Base-by-base conservation (phyloP, 2,113 vertebrate genomes). In the Cathartes aura region DNA sequence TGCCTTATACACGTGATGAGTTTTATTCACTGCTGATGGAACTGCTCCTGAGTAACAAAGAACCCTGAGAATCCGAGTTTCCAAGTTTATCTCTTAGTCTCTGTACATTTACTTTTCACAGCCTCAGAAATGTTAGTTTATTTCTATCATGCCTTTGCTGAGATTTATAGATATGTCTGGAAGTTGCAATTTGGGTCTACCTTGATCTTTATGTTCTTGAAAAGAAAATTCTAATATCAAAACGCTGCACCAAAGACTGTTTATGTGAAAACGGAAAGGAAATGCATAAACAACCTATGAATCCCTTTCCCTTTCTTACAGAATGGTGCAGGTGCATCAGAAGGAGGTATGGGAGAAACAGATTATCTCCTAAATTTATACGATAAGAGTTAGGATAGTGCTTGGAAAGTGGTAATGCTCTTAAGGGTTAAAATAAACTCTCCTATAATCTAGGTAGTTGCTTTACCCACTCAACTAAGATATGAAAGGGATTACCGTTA, bases 1-100 rank as follows among this genome's bases (percentile, higher is more conserved):
- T 42, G 36, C 48, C 32, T 80, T 76, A 27, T 55, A 58, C 21
- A 42, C 0, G 0, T 30, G 13, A 29, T 40, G 26, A 56, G 15
- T 81, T 89, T 42, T 87, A 78, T 60, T 81, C 42, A 21, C 30
- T 66, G 29, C 38, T 78, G 42, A n/a, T 58, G 11, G 47, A 85
- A 45, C 21, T 63, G 18, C 42, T 91, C 21, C 71, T 62, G 62
- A 75, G 62, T 38, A 76, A 45, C 15, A 80, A 55, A 81, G 59
- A 81, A 9, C 45, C 15, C 45, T 29, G 30, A 68, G 18, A 55
- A 79, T 60, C 36, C 1, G 1, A 92, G 16, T 82, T 91, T 30
- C 34, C 89, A 38, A 42, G 24, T 71, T 50, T 45, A 5, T 58
- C 38, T 74, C 32, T 56, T 82, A 40, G 15, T 82, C 19, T 80